phyloP scores from a whole-genome alignment of 2,888 invertebrate species.

The Lepidocyrtoides sp. region DNA sequence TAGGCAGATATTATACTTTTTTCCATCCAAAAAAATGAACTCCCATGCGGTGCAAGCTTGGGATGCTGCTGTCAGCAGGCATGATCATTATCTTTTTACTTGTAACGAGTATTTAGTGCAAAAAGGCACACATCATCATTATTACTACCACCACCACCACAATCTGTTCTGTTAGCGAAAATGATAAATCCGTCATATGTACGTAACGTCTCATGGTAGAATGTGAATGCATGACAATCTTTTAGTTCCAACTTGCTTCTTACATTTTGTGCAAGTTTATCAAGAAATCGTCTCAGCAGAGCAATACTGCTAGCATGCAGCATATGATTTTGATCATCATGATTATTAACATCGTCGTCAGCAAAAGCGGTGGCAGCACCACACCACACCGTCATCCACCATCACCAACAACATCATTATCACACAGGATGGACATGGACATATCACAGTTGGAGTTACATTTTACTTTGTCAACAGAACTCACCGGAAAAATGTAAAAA shows the following conservation, averaged over 20 bases:
- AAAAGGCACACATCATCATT: conserved; percentile 5
- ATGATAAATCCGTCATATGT: conserved; percentile 9
- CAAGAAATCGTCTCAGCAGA: conserved; percentile 37
- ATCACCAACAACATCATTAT: conserved; percentile 33
- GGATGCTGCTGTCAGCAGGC: conserved; percentile 25
- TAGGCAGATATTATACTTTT: background rate
- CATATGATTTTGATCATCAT: conserved; percentile 39
- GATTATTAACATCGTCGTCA: background rate
- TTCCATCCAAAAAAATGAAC: background rate
- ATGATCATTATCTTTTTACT: background rate
- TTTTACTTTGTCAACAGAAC: conserved; percentile 36
- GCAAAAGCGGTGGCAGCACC: background rate
- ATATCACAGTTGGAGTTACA: conserved; percentile 19
- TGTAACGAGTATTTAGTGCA: background rate
- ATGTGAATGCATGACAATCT: background rate
- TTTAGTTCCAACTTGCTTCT: background rate
- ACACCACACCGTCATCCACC: background rate
- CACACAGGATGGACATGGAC: background rate
- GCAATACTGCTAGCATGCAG: background rate
- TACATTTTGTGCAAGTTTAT: conserved; percentile 49
- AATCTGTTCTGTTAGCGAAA: background rate
- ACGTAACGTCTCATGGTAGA: background rate
- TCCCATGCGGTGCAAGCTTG: background rate
- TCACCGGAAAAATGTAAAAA: conserved; percentile 40
- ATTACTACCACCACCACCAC: background rate